These are phyloP conservation scores for Orussus abietinus DNA, from an alignment of 1,140 invertebrate genomes.

Conservation along the genomic window DNA sequence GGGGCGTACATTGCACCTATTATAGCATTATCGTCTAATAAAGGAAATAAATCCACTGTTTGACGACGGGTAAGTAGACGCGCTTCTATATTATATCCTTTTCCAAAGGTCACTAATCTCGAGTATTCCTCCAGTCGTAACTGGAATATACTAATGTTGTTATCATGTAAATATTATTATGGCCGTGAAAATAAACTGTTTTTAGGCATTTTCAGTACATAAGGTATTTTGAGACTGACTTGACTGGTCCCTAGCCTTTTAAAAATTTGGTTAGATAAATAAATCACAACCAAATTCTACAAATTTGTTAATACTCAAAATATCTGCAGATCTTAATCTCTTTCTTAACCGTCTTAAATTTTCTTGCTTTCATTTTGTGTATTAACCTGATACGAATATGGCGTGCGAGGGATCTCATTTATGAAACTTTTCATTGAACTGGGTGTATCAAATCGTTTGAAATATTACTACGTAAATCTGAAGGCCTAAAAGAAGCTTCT, in stretches of 20 bases:
- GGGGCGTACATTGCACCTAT: constrained; percentile 76
- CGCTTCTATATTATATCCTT: constrained; percentile 73
- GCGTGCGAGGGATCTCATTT: too few species aligned
- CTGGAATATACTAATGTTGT: constrained; percentile 58
- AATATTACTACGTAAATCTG: background rate
- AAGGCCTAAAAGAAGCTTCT: background rate
- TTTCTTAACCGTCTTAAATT: too few species aligned
- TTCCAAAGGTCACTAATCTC: constrained; percentile 72
- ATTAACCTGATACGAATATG: too few species aligned
- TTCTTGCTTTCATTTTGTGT: too few species aligned
- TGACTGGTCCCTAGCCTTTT: too few species aligned
- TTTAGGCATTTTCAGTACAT: too few species aligned
- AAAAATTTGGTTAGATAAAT: too few species aligned
- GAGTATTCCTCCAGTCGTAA: constrained; percentile 78
- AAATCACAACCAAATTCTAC: background rate
- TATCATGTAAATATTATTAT: too few species aligned
- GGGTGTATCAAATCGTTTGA: constrained; percentile 4
- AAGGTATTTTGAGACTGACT: too few species aligned
- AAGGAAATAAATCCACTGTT: constrained; percentile 72
- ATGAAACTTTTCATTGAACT: too few species aligned
- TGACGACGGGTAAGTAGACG: constrained; percentile 67
- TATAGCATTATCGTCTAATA: constrained; percentile 70
- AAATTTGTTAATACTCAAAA: background rate
- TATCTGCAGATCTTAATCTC: too few species aligned
- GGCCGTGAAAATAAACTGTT: too few species aligned